Percentiles rank a stretch among this genome's conserved stretches.
These are phyloP conservation scores for Myrmecobius fasciatus DNA, from an alignment of 2,113 vertebrate species.

Conservation along the genomic window DNA sequence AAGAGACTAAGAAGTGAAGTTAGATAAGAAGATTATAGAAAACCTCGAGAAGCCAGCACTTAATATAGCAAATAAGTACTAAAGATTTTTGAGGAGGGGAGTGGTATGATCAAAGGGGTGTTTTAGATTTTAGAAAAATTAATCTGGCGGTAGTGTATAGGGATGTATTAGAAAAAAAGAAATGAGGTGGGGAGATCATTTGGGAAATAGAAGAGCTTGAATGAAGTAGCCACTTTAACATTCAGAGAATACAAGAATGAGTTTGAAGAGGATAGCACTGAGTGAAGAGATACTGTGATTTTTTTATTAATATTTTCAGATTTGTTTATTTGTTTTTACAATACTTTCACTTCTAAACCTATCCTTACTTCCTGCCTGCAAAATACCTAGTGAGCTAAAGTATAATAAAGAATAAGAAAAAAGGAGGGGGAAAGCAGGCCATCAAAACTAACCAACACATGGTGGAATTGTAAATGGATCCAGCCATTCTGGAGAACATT, in stretches of 20 bases:
- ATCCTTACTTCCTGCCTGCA: neutral
- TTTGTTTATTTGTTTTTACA: neutral
- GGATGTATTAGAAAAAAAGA: neutral
- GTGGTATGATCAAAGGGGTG: neutral
- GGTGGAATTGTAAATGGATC: too few species aligned
- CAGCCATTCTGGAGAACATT: too few species aligned
- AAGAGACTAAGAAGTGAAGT: neutral
- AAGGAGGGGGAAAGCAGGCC: neutral
- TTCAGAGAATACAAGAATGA: neutral
- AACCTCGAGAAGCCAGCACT: neutral
- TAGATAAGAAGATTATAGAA: neutral
- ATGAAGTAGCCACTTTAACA: neutral
- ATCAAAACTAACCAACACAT: neutral
- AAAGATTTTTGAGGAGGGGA: slow-evolving; percentile 5
- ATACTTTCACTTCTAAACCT: neutral
- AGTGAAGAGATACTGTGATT: neutral
- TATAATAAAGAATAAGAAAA: neutral
- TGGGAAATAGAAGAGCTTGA: neutral
- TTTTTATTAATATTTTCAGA: neutral
- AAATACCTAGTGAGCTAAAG: neutral
- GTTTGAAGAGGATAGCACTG: neutral
- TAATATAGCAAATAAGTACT: neutral
- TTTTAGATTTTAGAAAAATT: neutral
- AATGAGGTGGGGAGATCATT: neutral
- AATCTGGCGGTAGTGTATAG: neutral